phyloP scores from a whole-genome alignment of 2,113 vertebrate genomes.

The Crypturellus undulatus region DNA sequence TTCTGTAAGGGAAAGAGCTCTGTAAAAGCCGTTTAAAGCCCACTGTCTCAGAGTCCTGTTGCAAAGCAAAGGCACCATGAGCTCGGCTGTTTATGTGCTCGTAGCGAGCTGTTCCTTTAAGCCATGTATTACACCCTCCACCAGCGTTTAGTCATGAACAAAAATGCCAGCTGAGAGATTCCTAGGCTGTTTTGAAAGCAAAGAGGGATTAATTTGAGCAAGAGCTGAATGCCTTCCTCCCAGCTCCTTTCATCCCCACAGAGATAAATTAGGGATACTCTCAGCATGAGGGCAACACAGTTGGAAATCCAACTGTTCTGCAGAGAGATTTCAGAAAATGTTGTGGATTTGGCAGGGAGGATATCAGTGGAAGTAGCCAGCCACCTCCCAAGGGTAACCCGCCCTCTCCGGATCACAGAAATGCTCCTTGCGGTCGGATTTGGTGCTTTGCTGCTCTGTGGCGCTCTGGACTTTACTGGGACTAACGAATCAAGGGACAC shows the following conservation, averaged over 20 bases:
- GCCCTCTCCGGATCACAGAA: neutral
- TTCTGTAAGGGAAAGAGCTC: neutral
- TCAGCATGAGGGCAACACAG: neutral
- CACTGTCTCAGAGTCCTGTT: neutral
- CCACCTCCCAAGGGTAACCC: neutral
- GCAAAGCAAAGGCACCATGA: neutral
- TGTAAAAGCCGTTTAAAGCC: conserved; percentile 21
- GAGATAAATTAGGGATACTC: conserved; percentile 48
- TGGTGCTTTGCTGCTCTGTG: neutral
- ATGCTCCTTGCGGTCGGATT: neutral
- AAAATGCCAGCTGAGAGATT: conserved; percentile 49
- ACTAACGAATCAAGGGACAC: neutral
- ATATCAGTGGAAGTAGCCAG: neutral
- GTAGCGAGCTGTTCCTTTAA: conserved; percentile 39
- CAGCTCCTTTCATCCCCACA: neutral
- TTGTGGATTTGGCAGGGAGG: conserved; percentile 9
- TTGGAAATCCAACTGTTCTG: conserved; percentile 34
- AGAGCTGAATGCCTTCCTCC: conserved; percentile 24
- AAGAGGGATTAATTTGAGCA: conserved; percentile 27
- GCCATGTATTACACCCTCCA: neutral
- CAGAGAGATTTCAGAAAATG: conserved; percentile 1
- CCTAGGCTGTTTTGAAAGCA: conserved; percentile 43
- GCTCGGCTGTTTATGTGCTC: neutral
- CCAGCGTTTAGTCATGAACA: neutral
- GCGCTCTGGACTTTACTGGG: conserved; percentile 8